Conservation (phyloP, 1,140 invertebrate genomes). For the Atta colombica region DNA sequence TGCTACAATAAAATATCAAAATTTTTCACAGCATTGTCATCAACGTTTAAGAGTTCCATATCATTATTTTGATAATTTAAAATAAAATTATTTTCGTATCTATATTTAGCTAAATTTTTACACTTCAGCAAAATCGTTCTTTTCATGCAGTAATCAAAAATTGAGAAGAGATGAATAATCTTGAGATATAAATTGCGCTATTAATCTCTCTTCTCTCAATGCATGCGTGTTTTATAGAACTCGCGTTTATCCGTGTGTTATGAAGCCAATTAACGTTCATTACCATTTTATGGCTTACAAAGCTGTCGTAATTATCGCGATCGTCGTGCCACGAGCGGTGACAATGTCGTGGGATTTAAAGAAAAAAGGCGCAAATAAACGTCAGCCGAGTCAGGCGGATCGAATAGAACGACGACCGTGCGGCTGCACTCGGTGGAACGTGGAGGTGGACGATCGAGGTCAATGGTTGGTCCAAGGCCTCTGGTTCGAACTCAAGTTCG, state of each 20-base stretch:
- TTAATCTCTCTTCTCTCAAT: background rate
- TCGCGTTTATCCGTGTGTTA: conserved; percentile 12
- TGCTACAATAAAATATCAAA: too few relatives aligned
- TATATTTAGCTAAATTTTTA: too few relatives aligned
- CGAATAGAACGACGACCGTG: conserved; percentile 44
- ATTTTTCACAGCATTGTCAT: too few relatives aligned
- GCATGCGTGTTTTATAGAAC: background rate
- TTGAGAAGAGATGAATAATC: background rate
- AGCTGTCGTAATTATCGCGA: conserved; percentile 35
- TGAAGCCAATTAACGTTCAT: conserved; percentile 47
- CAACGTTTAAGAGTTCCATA: too few relatives aligned
- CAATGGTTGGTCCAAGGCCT: conserved; percentile 87
- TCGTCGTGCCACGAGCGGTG: conserved; percentile 19
- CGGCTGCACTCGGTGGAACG: conserved; percentile 44
- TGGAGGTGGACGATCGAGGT: conserved; percentile 82
- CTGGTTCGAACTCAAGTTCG: conserved; percentile 82
- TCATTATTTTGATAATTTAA: too few relatives aligned
- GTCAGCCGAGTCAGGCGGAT: conserved; percentile 3
- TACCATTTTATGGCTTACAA: conserved; percentile 35
- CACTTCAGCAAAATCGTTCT: too few relatives aligned
- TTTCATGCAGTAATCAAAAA: background rate
- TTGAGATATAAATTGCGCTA: background rate
- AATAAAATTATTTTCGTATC: too few relatives aligned
- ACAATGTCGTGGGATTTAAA: conserved; percentile 52
- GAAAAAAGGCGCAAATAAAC: conserved; percentile 33